A percentile compares a stretch with the other conserved stretches of the same genome.
Conservation (phyloP, 2,888 invertebrate genomes). For the Andrena marginata region DNA sequence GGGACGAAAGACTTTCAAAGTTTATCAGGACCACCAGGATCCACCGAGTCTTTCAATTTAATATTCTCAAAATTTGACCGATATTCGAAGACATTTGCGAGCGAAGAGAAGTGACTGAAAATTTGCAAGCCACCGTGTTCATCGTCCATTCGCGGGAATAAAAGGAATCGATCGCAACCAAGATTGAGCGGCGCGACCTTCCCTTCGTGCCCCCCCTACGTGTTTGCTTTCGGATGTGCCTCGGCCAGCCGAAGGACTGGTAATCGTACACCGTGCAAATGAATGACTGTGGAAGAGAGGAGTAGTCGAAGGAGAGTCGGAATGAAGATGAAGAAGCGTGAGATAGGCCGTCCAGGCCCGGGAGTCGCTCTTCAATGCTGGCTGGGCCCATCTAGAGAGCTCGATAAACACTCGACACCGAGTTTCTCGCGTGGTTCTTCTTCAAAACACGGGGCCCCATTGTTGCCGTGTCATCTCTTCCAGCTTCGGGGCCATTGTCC, state of each 20-base stretch:
- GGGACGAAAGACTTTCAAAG: no score
- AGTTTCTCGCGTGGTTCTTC: constrained; percentile 76
- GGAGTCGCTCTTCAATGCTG: constrained; percentile 69
- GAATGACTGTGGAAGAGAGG: constrained; percentile 47
- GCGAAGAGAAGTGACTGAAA: no score
- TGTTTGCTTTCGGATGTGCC: constrained; percentile 27
- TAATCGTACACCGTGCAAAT: constrained; percentile 39
- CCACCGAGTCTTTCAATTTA: no score
- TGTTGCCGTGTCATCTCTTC: constrained; percentile 82
- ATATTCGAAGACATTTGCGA: no score
- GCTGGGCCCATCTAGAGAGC: constrained; percentile 80
- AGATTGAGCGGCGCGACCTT: not conserved
- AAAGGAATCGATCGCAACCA: constrained; percentile 22
- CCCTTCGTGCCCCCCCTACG: not conserved
- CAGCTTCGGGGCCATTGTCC: constrained; percentile 68
- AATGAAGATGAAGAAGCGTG: constrained; percentile 75
- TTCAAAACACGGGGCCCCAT: constrained; percentile 74
- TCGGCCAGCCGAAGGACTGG: constrained; percentile 15
- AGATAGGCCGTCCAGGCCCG: constrained; percentile 80
- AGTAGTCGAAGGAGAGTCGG: constrained; percentile 44
- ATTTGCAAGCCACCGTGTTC: no score
- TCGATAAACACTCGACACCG: constrained; percentile 82
- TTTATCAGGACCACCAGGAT: no score
- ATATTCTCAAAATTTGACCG: no score
- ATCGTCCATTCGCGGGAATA: not conserved